Evolutionary conservation across 2,888 invertebrate species (phyloP).

Genomic region (Micoletzkya japonica): DNA sequence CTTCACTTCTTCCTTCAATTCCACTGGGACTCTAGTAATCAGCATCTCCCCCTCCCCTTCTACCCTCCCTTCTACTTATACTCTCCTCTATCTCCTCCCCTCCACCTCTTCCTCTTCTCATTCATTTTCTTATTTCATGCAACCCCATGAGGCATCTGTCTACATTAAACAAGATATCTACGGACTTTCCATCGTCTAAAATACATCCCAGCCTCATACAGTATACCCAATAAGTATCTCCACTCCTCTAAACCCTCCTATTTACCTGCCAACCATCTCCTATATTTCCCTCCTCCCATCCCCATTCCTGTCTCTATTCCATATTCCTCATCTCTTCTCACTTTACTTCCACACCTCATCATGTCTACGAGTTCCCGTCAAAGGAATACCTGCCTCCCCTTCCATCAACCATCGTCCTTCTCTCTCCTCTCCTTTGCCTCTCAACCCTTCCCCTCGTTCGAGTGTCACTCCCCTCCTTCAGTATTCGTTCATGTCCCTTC

Average conservation of each 20-base stretch:
- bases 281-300: constrained; percentile 14
- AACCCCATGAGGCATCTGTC: too few relatives aligned
- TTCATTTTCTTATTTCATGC: background rate
- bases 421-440: background rate
- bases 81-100: constrained; percentile 15
- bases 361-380: background rate
- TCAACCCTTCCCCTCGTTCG: background rate
- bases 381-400: constrained; percentile 15
- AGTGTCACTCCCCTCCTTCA: background rate
- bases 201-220: too few relatives aligned
- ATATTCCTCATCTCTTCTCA: background rate
- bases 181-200: too few relatives aligned
- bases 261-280: background rate
- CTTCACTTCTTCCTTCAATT: background rate
- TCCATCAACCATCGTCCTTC: constrained; percentile 39
- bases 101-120: background rate
- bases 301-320: background rate
- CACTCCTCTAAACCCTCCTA: background rate
- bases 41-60: constrained; percentile 11
- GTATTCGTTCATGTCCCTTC: background rate
- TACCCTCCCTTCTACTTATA: background rate
- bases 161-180: too few relatives aligned
- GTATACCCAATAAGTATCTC: too few relatives aligned
- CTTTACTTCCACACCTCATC: background rate
- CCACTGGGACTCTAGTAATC: background rate